Evolutionary conservation across 1,140 invertebrate species (phyloP), one percentile per base, ranked within the genome.

Genomic region (Helicoverpa armigera): DNA sequence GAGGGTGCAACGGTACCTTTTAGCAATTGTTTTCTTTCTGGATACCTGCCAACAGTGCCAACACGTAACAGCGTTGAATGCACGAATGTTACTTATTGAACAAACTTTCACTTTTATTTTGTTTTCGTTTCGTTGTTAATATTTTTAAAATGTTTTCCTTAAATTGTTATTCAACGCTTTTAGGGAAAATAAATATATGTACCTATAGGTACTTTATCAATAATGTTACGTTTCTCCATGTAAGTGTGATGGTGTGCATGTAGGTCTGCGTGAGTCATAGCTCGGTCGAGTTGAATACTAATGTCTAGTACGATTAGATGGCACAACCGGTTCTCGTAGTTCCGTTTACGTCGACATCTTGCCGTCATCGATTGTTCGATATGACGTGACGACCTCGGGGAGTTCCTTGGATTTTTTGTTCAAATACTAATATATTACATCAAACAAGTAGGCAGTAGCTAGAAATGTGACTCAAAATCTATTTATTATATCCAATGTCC

Each of bases 1-100:
- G 79, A 86, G 83, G 82, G 83, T 82, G 56, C 76, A 83, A 79
- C 67, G 78, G 83, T 81, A 83, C 74, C 80, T 48, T 83, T 83
- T 58, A 50, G n/a, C 18, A 75, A 75, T 79, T 75, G 61, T 82
- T 63, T 70, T n/a, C n/a, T 18, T 56, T 60, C 29, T 70, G 48
- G 53, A 67, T 77, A 67, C 75, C 76, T 79, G 76, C 43, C 76
- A 70, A 48, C 54, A 60, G 16, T 48, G 29, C 9, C 50, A 56
- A 54, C 31, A 61, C n/a, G 48, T 13, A 5, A 69, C 48, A 72
- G 29, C 23, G 50, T 53, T 53, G 69, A 13, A 2, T 72, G 23
- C 29, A 54, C 23, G 56, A 72, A 51, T 50, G 29, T 53, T 35
- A 18, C 23, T 60, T 60, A 60, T 43, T 61, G 58, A 54, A 56